These are phyloP conservation scores for Tringa solitaria DNA, from an alignment of 2,113 vertebrate genomes.

Conservation along the genomic window DNA sequence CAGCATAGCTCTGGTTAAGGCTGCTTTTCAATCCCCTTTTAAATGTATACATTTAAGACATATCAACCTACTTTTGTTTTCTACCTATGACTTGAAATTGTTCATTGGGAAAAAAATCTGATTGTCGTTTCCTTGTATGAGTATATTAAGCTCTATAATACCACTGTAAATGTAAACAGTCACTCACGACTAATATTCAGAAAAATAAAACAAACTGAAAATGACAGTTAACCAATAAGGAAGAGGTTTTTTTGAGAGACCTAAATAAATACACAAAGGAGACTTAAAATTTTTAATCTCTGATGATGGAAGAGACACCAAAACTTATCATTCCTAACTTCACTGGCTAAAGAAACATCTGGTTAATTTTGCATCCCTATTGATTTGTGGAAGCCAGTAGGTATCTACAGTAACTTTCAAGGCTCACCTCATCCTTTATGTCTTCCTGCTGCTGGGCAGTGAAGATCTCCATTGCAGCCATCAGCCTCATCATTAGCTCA, in stretches of 20 bases:
- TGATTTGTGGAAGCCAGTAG: background rate
- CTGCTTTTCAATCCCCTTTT: background rate
- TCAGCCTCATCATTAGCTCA: conserved; percentile 99
- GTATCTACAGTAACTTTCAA: conserved; percentile 16
- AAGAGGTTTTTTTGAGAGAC: background rate
- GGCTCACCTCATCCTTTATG: conserved; percentile 95
- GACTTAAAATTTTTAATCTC: background rate
- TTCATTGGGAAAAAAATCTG: background rate
- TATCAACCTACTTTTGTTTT: background rate
- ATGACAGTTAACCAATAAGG: background rate
- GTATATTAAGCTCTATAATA: background rate
- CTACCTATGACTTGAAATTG: background rate
- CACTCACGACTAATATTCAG: background rate
- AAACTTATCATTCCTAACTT: background rate
- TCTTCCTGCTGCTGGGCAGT: conserved; percentile 97
- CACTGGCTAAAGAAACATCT: background rate
- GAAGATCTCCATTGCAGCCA: conserved; percentile 99
- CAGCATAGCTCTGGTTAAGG: background rate
- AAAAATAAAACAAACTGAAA: background rate
- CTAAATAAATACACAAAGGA: background rate
- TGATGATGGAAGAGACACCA: background rate
- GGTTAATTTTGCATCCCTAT: background rate
- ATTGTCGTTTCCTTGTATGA: background rate
- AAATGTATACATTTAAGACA: background rate
- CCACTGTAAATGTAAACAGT: background rate